phyloP scores from a whole-genome alignment of 2,888 invertebrate species.

The Andrena flavipes region DNA sequence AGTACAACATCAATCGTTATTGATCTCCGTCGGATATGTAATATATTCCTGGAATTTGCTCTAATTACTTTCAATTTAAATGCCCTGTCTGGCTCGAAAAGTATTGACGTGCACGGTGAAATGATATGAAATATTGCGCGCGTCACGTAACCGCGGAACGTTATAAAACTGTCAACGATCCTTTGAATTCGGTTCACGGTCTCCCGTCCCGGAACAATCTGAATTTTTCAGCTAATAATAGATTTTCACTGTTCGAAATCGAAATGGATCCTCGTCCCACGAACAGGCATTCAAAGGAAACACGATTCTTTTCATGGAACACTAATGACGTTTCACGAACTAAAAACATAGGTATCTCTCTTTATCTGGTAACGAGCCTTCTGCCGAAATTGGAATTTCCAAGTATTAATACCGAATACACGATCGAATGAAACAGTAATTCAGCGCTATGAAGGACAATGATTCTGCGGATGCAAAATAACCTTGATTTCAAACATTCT shows the following conservation, averaged over 20 bases:
- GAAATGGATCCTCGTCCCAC: too few species aligned
- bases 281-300: too few species aligned
- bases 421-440: neutral
- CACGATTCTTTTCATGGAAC: neutral
- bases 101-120: slow-evolving; percentile 32
- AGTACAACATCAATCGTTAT: slow-evolving; percentile 66
- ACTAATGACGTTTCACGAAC: too few species aligned
- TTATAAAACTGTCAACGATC: neutral
- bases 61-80: slow-evolving; percentile 66
- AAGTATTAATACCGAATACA: neutral
- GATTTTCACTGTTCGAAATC: too few species aligned
- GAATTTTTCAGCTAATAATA: neutral
- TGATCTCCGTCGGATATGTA: slow-evolving; percentile 58
- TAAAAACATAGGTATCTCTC: neutral
- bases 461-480: neutral
- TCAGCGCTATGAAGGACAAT: neutral
- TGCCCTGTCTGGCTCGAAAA: slow-evolving; percentile 56
- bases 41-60: slow-evolving; percentile 59
- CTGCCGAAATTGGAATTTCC: neutral
- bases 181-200: neutral
- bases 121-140: slow-evolving; percentile 26
- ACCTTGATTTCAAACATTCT: neutral
- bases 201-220: neutral
- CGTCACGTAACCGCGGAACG: neutral
- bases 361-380: neutral